phyloP scores from a whole-genome alignment of 2,888 invertebrate genomes.

The Drosophila incognita region DNA sequence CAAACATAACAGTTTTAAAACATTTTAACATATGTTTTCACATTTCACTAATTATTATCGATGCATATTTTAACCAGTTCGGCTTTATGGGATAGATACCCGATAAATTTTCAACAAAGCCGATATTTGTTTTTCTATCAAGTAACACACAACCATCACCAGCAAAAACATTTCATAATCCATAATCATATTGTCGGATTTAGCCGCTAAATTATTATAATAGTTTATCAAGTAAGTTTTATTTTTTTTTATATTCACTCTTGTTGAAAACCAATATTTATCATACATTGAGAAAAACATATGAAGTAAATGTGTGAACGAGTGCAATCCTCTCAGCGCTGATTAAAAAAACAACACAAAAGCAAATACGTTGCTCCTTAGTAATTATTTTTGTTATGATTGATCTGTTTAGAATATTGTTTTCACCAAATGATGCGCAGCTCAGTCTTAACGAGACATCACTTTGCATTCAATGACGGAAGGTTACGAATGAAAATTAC shows the following conservation, averaged over 20 bases:
- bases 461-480: no score
- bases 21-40: neutral
- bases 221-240: constrained; percentile 43
- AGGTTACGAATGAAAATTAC: no score
- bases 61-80: constrained; percentile 23
- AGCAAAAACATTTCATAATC: constrained; percentile 17
- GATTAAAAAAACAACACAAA: no score
- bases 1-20: neutral
- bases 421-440: no score
- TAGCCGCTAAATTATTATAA: constrained; percentile 16
- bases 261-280: constrained; percentile 22
- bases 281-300: constrained; percentile 12
- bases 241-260: constrained; percentile 1
- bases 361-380: no score
- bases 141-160: constrained; percentile 17
- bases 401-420: no score
- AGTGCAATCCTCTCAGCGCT: no score
- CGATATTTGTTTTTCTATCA: constrained; percentile 10
- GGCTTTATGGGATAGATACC: neutral
- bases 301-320: neutral
- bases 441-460: no score
- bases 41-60: constrained; percentile 14
- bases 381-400: no score
- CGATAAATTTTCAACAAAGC: constrained; percentile 10
- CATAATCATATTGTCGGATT: constrained; percentile 15